Base-by-base conservation (phyloP, 2,888 invertebrate species). In the Caprella mutica region DNA sequence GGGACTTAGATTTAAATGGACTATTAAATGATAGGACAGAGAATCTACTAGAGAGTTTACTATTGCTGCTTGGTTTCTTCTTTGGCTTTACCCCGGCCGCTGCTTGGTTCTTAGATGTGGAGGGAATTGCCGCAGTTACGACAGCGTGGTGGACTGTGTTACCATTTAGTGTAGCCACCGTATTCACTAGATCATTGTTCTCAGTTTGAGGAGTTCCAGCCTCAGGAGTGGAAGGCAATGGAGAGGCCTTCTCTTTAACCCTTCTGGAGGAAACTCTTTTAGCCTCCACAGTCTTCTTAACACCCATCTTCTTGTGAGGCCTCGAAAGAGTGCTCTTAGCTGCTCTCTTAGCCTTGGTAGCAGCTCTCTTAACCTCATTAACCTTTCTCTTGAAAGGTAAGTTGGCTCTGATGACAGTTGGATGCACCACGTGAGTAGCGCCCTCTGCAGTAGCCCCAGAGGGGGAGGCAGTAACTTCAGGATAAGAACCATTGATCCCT, bases 361-460 rank as follows among this genome's bases (percentile, higher is more conserved):
- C 64, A 9, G 64, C 64, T 26, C 64, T 39, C 2, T 60, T 58
- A 6, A 64, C 64, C 33, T 64, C 64, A 23, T 64, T 64, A 14
- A 64, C 88, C 73, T 87, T 86, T 72, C 86, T 84, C 75, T 87
- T 88, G 65, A 90, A 79, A 40, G 90, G 90, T 58, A 90, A 78
- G 74, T 89, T 89, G 51, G 87, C 85, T 66, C 88, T 82, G 65
- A 89, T 82, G 62, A 85, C 89, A 55, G 86, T 75, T 0, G 78
- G 89, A 70, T 91, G 89, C 2, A 90, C 85, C 66, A 83, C 83
- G 66, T 81, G 80, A 65, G 69, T 66, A 30, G 69, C 42, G 62
- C 67, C 38, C 65, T 67, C 52, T 85, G 82, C 62, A 83, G 85
- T 61, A 78, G 78, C 56, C 77, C 75, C 40, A n/a, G 54, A 48